Conservation (phyloP, 2,797 vertebrate species). For the Centropyge bicolor region DNA sequence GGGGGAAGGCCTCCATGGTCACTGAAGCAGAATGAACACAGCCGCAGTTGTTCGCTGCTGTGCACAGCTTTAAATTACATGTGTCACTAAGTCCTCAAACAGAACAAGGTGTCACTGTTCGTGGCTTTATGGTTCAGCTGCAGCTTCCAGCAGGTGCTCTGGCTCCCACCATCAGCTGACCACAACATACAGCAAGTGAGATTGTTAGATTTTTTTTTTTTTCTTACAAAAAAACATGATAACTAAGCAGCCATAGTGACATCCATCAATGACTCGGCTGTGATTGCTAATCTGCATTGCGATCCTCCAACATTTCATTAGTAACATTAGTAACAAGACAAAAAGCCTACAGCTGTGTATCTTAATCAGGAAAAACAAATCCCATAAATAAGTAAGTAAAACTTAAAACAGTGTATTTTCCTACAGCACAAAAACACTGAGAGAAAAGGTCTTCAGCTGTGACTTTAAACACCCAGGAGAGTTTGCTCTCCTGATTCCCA, state of each 20-base stretch:
- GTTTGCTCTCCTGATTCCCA: too few relatives aligned
- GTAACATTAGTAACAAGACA: too few relatives aligned
- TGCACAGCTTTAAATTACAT: conserved; percentile 51
- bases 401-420: too few relatives aligned
- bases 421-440: too few relatives aligned
- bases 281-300: too few relatives aligned
- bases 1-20: conserved; percentile 13
- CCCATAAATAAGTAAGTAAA: too few relatives aligned
- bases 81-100: conserved; percentile 31
- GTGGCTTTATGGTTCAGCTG: conserved; percentile 21
- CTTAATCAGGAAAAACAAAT: too few relatives aligned
- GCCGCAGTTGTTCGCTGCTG: conserved; percentile 1
- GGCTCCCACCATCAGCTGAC: conserved; percentile 9
- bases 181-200: background rate
- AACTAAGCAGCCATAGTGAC: background rate
- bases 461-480: too few relatives aligned
- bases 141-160: conserved; percentile 32
- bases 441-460: too few relatives aligned
- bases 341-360: too few relatives aligned
- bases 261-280: too few relatives aligned
- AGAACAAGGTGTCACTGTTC: conserved; percentile 14
- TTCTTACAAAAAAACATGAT: background rate
- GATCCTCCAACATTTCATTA: too few relatives aligned
- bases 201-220: background rate
- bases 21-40: conserved; percentile 50